A percentile compares a stretch with the other conserved stretches of the same genome.
Evolutionary conservation across 1,140 invertebrate species (phyloP).

Genomic region (Caenorhabditis remanei): DNA sequence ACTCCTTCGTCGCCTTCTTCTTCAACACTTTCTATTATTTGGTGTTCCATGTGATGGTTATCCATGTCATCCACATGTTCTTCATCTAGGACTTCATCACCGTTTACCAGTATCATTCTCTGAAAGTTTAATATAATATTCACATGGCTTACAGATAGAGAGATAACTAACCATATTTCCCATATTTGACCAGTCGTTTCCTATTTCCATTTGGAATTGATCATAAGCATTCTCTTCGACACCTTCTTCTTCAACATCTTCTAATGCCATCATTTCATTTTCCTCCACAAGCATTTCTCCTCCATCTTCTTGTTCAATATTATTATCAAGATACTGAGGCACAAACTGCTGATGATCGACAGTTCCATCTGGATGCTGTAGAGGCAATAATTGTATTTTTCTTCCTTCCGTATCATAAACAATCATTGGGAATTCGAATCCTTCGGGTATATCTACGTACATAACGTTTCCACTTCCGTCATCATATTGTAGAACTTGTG

Average conservation of each 20-base stretch:
- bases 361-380: not conserved
- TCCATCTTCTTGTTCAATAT: conserved; percentile 5
- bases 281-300: not conserved
- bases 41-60: conserved; percentile 18
- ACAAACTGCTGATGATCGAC: not conserved
- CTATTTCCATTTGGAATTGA: conserved; percentile 38
- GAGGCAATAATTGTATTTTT: not conserved
- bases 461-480: not conserved
- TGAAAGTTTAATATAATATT: not conserved
- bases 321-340: not conserved
- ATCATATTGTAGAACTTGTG: not conserved
- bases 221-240: conserved; percentile 13
- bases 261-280: conserved; percentile 4
- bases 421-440: not conserved
- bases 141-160: not conserved
- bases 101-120: conserved; percentile 47
- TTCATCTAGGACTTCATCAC: not conserved
- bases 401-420: not conserved
- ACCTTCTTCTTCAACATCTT: conserved; percentile 7
- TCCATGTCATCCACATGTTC: not conserved
- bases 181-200: conserved; percentile 21
- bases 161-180: not conserved
- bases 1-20: conserved; percentile 22
- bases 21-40: conserved; percentile 36
- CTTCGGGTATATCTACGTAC: not conserved